Base-by-base conservation (phyloP, 2,888 invertebrate genomes). In the Drosophila longiperda region DNA sequence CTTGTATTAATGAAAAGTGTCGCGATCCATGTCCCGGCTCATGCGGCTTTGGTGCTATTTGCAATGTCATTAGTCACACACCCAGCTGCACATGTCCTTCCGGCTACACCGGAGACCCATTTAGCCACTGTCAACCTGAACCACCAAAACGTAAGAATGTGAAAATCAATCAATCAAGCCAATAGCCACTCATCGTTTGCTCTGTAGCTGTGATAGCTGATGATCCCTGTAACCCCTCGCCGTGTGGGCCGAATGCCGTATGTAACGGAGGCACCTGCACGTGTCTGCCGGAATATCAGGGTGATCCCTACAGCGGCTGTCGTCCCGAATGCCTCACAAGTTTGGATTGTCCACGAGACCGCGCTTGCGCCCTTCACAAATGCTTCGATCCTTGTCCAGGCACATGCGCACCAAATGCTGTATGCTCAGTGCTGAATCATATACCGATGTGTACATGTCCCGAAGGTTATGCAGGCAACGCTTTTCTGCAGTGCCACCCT, bases 321-420 rank as follows among this genome's bases (percentile, higher is more conserved):
- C 94, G 96, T 80, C 97, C 97, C 6, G 97, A 97, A 93, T 97
- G 97, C 92, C 95, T 96, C n/a, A 93, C 96, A 6, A 97, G 96
- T 90, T 93, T 94, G 15, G 97, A 97, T 83, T 97, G 97, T 92
- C 93, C 95, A 32, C 94, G 94, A 83, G 94, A 95, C 90, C 95
- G 94, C 89, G 95, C 97, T 72, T 97, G 97, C 87, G 93, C 95
- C 1, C 94, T 94, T 82, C 96, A 95, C 90, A 96, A 97, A 92
- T 97, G 97, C 90, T 91, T 94, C 57, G 96, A 97, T 91, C 97
- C 97, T 55, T 97, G 97, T 84, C 95, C 96, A 11, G 96, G 96
- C 72, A 96, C 96, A 29, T 97, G 97, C 91, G 97, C 97, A 0
- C 92, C 93, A 59, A 96, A 96, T 90, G 97, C 97, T 1, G 91